phyloP scores from a whole-genome alignment of 2,888 invertebrate genomes.

The Thymelicus lineola region DNA sequence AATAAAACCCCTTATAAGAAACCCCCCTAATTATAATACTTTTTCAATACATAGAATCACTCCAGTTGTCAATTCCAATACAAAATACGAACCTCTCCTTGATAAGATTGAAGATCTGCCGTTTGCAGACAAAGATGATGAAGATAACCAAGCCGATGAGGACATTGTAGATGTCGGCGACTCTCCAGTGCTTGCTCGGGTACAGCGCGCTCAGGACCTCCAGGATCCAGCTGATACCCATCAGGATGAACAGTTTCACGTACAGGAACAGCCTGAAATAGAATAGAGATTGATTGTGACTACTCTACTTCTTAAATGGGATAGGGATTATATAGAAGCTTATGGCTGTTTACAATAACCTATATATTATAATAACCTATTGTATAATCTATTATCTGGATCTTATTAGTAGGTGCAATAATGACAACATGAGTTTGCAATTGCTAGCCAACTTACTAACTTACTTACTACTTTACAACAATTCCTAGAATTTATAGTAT shows the following conservation, averaged over 20 bases:
- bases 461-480: no score
- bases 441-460: no score
- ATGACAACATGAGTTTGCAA: no score
- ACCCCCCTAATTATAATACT: background rate
- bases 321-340: no score
- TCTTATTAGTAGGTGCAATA: no score
- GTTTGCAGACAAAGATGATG: constrained; percentile 90
- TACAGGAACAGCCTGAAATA: constrained; percentile 87
- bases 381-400: no score
- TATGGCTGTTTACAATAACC: no score
- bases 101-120: constrained; percentile 86
- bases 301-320: no score
- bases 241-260: constrained; percentile 89
- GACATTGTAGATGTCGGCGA: constrained; percentile 88
- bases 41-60: no score
- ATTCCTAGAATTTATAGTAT: no score
- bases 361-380: no score
- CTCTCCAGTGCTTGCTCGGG: constrained; percentile 81
- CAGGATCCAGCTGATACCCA: constrained; percentile 91
- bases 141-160: constrained; percentile 89
- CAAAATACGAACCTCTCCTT: constrained; percentile 82
- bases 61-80: background rate
- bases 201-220: constrained; percentile 88
- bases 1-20: no score
- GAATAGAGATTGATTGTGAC: background rate